phyloP scores from a whole-genome alignment of 2,797 vertebrate genomes.

The Artibeus jamaicensis region DNA sequence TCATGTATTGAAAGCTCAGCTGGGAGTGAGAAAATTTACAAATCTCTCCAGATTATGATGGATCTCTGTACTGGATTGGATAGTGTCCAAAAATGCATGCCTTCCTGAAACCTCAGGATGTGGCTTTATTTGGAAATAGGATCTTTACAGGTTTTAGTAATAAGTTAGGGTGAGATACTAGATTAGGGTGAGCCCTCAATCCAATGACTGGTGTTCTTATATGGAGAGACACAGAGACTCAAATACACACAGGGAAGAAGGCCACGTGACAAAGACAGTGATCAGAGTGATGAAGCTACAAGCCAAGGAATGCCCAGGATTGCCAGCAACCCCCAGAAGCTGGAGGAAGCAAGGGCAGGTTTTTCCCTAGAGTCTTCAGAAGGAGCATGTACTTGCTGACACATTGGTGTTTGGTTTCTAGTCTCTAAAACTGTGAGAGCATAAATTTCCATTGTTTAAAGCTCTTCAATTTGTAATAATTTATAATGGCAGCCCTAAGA shows the following conservation, averaged over 20 bases:
- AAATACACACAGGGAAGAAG: background rate
- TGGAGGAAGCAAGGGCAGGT: background rate
- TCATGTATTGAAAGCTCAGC: conserved; percentile 62
- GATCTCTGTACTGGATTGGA: conserved; percentile 37
- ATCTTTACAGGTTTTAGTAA: background rate
- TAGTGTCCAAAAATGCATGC: background rate
- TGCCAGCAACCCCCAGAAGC: background rate
- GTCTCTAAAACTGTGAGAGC: background rate
- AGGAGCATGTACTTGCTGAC: background rate
- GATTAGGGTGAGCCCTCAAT: background rate
- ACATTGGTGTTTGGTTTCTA: background rate
- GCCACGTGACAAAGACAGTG: background rate
- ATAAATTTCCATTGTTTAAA: background rate
- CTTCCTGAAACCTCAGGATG: background rate
- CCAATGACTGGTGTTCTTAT: background rate
- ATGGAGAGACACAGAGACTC: background rate
- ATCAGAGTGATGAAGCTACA: background rate
- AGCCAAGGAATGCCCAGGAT: background rate
- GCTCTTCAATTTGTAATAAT: background rate
- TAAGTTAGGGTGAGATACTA: background rate
- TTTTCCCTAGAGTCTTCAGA: background rate
- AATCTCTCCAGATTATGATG: conserved; percentile 63
- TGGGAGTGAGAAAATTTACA: conserved; percentile 72
- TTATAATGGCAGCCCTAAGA: background rate
- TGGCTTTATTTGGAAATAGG: background rate